Evolutionary conservation across 2,797 vertebrate species (phyloP).

Genomic region (Phrynocephalus forsythii): DNA sequence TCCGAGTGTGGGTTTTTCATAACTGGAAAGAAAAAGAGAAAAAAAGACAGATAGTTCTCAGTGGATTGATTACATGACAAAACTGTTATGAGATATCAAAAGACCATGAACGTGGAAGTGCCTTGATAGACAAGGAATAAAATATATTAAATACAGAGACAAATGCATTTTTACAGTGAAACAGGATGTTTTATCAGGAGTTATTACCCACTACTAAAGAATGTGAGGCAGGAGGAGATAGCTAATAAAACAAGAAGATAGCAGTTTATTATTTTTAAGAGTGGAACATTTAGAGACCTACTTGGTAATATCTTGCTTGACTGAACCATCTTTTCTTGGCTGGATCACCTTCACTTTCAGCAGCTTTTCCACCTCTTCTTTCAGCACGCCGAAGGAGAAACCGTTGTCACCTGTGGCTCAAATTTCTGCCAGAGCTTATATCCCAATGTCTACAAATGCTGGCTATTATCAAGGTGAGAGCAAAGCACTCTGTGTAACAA

Average conservation of each 20-base stretch:
- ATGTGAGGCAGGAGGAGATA: slow-evolving; percentile 55
- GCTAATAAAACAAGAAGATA: slow-evolving; percentile 53
- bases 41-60: slow-evolving; percentile 26
- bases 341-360: slow-evolving; percentile 41
- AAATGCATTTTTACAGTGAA: slow-evolving; percentile 53
- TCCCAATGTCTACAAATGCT: neutral
- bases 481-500: too few relatives aligned
- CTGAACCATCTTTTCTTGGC: slow-evolving; percentile 44
- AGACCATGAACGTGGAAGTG: slow-evolving; percentile 29
- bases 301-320: slow-evolving; percentile 36
- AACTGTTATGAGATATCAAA: slow-evolving; percentile 42
- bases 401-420: neutral
- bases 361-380: slow-evolving; percentile 22
- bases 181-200: slow-evolving; percentile 60
- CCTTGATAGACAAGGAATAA: slow-evolving; percentile 55
- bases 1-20: neutral
- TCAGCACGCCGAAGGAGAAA: slow-evolving; percentile 19
- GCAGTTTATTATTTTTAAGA: slow-evolving; percentile 65
- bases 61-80: slow-evolving; percentile 41
- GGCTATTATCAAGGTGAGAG: neutral
- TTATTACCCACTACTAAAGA: slow-evolving; percentile 57
- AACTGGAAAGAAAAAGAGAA: neutral
- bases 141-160: slow-evolving; percentile 52
- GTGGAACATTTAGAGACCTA: slow-evolving; percentile 52
- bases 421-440: neutral